Base-by-base conservation (phyloP, 2,888 invertebrate species). In the Lasioglossum pauxillum region DNA sequence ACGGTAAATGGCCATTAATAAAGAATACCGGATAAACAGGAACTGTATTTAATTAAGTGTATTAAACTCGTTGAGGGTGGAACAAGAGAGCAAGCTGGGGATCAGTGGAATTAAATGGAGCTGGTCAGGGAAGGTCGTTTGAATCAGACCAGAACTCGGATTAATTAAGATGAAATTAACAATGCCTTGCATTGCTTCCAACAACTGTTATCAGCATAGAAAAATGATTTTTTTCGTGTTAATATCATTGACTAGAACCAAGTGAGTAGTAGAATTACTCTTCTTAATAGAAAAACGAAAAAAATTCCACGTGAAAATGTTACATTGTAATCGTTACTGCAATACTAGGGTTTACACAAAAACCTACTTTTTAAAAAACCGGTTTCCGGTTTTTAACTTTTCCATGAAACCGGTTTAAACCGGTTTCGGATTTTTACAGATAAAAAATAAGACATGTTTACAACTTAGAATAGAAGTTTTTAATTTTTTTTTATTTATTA, bases 11-110 rank as follows among this genome's bases (percentile, higher is more conserved):
- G 23, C n/a, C 16, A 23, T 57, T 78, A 78, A 78, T 74, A 44
- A 38, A 71, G 35, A 60, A 16, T 57, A 49, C 23, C 7, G 78
- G 19, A 75, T 64, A 84, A 79, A 84, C 84, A 84, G 84, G 84
- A 85, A 85, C 78, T 38, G 84, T 64, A 73, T 85, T 85, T 85
- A 75, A 85, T 85, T 75, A 85, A 85, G 75, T 46, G 53, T 31
- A 76, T 85, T 83, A 73, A 79, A 84, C 78, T 85, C 64, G 78
- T 79, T 84, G 38, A 73, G 75, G 44, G 44, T n/a, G 44, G 35
- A 67, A 78, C 64, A 35, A 75, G 60, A 71, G n/a, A 64, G 71
- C 75, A 53, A 53, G 44, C 10, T 44, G 60, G 49, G 19, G 72
- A 71, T 67, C 64, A 27, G 16, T 10, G 2, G 75, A 76, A 78